Evolutionary conservation across 1,140 invertebrate genomes (phyloP).

Genomic region (Ditylenchus dipsaci): DNA sequence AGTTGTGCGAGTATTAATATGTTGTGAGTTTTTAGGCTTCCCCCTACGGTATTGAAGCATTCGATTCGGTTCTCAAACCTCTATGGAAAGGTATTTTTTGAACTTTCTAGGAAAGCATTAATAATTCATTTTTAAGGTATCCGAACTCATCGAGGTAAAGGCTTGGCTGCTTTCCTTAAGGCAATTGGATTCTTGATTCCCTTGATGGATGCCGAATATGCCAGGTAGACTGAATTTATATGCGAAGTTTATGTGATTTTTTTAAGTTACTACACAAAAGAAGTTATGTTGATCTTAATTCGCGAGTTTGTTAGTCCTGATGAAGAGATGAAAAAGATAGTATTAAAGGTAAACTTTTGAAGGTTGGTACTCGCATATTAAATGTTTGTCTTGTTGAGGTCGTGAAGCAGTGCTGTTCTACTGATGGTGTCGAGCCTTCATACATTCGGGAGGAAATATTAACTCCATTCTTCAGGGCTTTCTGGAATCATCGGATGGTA

Average conservation of each 20-base stretch:
- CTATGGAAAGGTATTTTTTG: constrained; percentile 76
- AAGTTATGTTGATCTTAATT: constrained; percentile 99
- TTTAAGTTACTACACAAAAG: constrained; percentile 82
- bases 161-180: constrained; percentile 95
- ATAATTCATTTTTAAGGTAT: constrained; percentile 66
- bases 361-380: background rate
- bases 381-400: constrained; percentile 66
- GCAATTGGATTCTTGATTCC: constrained; percentile 99
- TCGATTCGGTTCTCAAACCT: constrained; percentile 97
- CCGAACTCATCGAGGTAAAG: constrained; percentile 91
- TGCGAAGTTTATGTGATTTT: background rate
- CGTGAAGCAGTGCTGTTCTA: constrained; percentile 99
- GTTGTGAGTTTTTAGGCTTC: constrained; percentile 61
- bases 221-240: constrained; percentile 66
- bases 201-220: constrained; percentile 98
- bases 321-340: constrained; percentile 99
- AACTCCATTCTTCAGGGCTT: constrained; percentile 97
- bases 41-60: constrained; percentile 98
- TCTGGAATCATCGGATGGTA: constrained; percentile 97
- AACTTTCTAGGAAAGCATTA: constrained; percentile 4
- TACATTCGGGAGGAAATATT: constrained; percentile 99
- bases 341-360: constrained; percentile 74
- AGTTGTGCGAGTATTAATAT: constrained; percentile 58
- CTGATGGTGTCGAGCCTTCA: constrained; percentile 96
- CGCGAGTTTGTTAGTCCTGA: constrained; percentile 98